phyloP scores from a whole-genome alignment of 2,797 vertebrate genomes.

The Rhabdophis nuchalis region DNA sequence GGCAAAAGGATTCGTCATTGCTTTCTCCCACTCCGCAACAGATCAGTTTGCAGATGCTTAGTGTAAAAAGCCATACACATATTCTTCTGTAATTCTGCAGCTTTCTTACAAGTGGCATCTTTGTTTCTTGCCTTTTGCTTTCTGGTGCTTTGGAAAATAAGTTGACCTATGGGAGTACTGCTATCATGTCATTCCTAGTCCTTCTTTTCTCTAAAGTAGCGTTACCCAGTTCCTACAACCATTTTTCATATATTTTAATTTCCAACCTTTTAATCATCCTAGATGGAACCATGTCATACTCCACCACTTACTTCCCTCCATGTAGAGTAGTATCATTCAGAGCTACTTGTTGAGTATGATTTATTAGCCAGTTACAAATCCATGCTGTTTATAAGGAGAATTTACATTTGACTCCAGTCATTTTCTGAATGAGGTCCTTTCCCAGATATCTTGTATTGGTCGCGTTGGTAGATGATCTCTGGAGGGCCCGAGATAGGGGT shows the following conservation, averaged over 20 bases:
- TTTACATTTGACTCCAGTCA: not conserved
- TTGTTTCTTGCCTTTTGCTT: not conserved
- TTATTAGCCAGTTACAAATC: not conserved
- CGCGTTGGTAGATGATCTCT: too few relatives aligned
- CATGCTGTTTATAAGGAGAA: not conserved
- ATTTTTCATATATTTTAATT: not conserved
- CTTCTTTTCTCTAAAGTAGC: not conserved
- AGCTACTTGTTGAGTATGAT: not conserved
- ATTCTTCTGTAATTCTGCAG: not conserved
- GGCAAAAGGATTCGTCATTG: not conserved
- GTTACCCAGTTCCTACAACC: not conserved
- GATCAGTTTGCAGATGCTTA: not conserved
- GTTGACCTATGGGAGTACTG: not conserved
- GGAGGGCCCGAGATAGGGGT: too few relatives aligned
- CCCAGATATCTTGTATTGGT: not conserved
- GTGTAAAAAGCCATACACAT: not conserved
- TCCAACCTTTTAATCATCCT: too few relatives aligned
- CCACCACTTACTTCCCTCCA: not conserved
- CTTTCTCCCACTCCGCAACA: not conserved
- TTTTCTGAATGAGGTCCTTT: not conserved
- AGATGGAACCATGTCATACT: too few relatives aligned
- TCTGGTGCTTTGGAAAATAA: not conserved
- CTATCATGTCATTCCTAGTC: not conserved
- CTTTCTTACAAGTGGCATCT: not conserved
- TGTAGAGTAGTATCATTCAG: not conserved